A percentile compares a stretch with the other conserved stretches of the same genome.
Conservation (phyloP, 2,113 vertebrate species). For the Atrichornis clamosus region DNA sequence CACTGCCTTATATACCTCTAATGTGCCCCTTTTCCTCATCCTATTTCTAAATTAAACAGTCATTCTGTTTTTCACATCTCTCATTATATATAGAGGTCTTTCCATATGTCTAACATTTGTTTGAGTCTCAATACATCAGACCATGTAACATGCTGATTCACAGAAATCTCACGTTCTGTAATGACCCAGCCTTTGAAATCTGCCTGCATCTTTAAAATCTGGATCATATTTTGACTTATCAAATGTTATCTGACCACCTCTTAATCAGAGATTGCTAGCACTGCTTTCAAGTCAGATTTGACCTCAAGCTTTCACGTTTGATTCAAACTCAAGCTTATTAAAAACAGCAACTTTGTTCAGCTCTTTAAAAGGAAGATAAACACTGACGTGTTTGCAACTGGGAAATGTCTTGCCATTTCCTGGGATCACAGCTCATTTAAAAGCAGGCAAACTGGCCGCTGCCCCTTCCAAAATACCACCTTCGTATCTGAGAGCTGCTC, state of each 20-base stretch:
- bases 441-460: not conserved
- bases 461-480: not conserved
- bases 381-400: not conserved
- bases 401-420: not conserved
- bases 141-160: constrained; percentile 59
- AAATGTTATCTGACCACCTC: constrained; percentile 23
- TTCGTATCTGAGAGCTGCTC: not conserved
- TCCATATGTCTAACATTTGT: constrained; percentile 65
- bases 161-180: constrained; percentile 54
- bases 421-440: not conserved
- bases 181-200: constrained; percentile 52
- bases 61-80: constrained; percentile 54
- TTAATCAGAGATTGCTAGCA: not conserved
- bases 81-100: constrained; percentile 57
- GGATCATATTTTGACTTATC: constrained; percentile 39
- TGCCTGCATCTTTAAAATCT: constrained; percentile 8
- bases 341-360: not conserved
- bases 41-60: constrained; percentile 56
- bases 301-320: not conserved
- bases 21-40: constrained; percentile 17
- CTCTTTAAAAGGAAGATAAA: not conserved
- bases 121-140: constrained; percentile 51
- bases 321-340: not conserved
- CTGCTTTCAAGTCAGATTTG: constrained; percentile 3
- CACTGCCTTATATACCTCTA: constrained; percentile 12